Evolutionary conservation across 2,113 vertebrate genomes (phyloP), one percentile per base, ranked within the genome.

Genomic region (Elephantulus edwardii): DNA sequence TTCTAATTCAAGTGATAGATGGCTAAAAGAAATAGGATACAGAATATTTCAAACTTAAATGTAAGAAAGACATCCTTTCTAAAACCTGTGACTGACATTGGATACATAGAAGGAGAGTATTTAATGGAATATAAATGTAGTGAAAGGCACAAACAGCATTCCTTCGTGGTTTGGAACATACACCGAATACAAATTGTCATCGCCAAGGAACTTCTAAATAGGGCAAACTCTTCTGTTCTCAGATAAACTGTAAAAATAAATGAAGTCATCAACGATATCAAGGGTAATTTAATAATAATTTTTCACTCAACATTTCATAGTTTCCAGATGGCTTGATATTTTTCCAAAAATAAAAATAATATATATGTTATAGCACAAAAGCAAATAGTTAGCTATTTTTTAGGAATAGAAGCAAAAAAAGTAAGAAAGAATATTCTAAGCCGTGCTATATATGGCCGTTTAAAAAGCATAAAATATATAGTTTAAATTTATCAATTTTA

Each of bases 201-300:
- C 91, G 91, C 54, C 85, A 91, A 75, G 46, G 89, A 77, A 92
- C 35, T 64, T 80, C 81, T 76, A 89, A 86, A 89, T 86, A 81
- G 1, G 91, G 56, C 33, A 78, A 84, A 93, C 35, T 79, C 35
- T 44, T 90, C 60, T 62, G 56, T 90, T 91, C 82, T 91, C 38
- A 91, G 78, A 87, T 89, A 90, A 96, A 95, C 77, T 93, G 8
- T 91, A 92, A 95, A 95, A 94, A 88, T 81, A 91, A 92, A 88
- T 74, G 72, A 92, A 91, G 40, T 78, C 76, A 93, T 86, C 66
- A 80, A 77, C 89, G 94, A 78, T 86, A 91, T 83, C 66, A 92
- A 93, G 46, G 81, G 14, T 94, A 94, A 83, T 86, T 93, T 83
- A 92, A 94, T 90, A 93, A 95, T 68, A 77, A 44, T 66, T 74